Conservation (phyloP, 1,140 invertebrate species). For the Pachypeltis micranthus region DNA sequence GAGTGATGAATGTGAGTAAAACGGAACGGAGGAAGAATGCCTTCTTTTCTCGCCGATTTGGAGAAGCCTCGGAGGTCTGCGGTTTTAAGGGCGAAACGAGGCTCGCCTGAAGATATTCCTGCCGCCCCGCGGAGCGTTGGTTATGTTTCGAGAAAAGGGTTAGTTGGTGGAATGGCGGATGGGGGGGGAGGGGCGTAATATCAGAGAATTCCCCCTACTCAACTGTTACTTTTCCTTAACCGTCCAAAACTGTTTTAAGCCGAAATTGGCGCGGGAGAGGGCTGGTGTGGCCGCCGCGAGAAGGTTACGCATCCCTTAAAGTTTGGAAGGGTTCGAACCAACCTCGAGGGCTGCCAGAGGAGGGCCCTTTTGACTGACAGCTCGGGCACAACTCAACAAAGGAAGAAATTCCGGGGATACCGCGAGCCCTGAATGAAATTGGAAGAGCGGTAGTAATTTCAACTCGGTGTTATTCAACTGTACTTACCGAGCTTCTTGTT, state of each 20-base stretch:
- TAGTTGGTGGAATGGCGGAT: neutral
- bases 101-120: neutral
- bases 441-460: too few relatives aligned
- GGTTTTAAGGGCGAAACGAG: neutral
- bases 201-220: neutral
- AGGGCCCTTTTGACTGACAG: neutral
- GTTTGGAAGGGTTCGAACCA: neutral
- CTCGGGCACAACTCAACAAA: neutral
- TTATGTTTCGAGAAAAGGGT: neutral
- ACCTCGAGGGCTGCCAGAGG: neutral
- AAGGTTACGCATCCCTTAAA: neutral
- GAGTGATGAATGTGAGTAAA: constrained; percentile 9
- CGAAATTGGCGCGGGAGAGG: neutral
- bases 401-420: neutral
- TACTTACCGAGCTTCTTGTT: too few relatives aligned
- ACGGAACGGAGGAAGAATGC: neutral
- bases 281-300: neutral
- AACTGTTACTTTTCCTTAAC: neutral
- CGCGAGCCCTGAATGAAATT: neutral
- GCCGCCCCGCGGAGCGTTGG: neutral
- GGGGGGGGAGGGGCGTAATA: neutral
- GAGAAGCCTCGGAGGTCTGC: neutral
- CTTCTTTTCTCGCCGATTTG: neutral
- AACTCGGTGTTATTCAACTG: too few relatives aligned
- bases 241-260: neutral